Percentiles rank a stretch among this genome's conserved stretches.
phyloP scores from a whole-genome alignment of 2,888 invertebrate species.

The Formica aserva region DNA sequence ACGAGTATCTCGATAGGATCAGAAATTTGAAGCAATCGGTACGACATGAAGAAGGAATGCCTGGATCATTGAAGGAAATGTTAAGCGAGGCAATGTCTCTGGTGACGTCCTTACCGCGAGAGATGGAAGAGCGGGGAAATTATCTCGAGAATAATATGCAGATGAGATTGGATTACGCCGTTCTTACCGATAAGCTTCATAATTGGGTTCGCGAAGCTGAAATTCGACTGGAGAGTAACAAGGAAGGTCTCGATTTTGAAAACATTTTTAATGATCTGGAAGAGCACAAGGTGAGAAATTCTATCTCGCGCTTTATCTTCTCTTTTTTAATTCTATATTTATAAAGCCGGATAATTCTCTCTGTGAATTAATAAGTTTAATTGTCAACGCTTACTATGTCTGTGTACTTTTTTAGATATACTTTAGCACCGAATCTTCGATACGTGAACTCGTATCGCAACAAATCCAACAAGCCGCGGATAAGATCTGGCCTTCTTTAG shows the following conservation, averaged over 20 bases:
- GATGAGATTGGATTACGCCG: constrained; percentile 92
- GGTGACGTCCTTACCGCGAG: constrained; percentile 91
- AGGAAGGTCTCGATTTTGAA: constrained; percentile 95
- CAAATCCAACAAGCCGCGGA: constrained; percentile 94
- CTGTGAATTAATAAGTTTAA: neutral
- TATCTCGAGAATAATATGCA: constrained; percentile 93
- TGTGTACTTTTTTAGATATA: constrained; percentile 87
- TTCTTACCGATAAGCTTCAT: constrained; percentile 92
- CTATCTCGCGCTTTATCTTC: neutral
- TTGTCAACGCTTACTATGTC: neutral
- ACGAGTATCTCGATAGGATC: constrained; percentile 90
- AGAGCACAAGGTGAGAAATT: constrained; percentile 90
- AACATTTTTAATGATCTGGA: constrained; percentile 93
- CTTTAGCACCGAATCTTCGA: constrained; percentile 92
- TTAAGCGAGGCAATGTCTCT: constrained; percentile 94
- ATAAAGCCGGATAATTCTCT: neutral
- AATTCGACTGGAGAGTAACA: constrained; percentile 91
- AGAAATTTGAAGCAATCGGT: constrained; percentile 90
- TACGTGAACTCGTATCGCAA: constrained; percentile 93
- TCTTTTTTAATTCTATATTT: neutral
- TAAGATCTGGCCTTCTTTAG: constrained; percentile 95
- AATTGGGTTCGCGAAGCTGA: constrained; percentile 95
- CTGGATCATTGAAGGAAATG: constrained; percentile 93
- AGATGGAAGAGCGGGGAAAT: constrained; percentile 92
- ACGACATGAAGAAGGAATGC: constrained; percentile 92